Conservation (phyloP, 2,797 vertebrate species). For the Periparus ater region DNA sequence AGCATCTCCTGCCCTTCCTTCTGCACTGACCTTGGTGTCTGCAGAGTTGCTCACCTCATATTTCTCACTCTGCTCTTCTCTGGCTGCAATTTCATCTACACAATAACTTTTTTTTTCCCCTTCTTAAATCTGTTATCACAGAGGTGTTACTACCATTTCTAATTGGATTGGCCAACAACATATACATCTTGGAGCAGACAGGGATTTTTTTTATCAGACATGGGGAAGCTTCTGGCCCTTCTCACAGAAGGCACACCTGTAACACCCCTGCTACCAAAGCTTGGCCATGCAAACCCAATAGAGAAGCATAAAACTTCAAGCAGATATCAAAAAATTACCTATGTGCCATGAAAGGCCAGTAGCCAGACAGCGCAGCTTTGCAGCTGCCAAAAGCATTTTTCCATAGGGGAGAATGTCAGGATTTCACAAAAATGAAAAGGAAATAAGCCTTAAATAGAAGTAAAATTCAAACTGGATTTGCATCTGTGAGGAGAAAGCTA, state of each 20-base stretch:
- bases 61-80: neutral
- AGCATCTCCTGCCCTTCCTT: neutral
- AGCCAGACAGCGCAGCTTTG: neutral
- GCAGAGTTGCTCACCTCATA: neutral
- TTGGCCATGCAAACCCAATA: neutral
- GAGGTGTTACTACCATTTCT: neutral
- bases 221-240: neutral
- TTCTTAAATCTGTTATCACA: neutral
- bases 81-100: neutral
- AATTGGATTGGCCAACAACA: neutral
- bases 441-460: neutral
- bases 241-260: neutral
- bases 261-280: neutral
- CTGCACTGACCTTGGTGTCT: neutral
- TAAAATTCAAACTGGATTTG: neutral
- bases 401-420: neutral
- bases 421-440: neutral
- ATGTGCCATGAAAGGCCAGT: neutral
- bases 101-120: neutral
- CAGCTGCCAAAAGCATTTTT: neutral
- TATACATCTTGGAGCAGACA: neutral
- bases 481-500: neutral
- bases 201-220: neutral
- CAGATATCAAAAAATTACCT: neutral
- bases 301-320: neutral